Percentiles rank a stretch among this genome's conserved stretches.
Evolutionary conservation across 1,140 invertebrate species (phyloP).

Genomic region (Acromyrmex heyeri): DNA sequence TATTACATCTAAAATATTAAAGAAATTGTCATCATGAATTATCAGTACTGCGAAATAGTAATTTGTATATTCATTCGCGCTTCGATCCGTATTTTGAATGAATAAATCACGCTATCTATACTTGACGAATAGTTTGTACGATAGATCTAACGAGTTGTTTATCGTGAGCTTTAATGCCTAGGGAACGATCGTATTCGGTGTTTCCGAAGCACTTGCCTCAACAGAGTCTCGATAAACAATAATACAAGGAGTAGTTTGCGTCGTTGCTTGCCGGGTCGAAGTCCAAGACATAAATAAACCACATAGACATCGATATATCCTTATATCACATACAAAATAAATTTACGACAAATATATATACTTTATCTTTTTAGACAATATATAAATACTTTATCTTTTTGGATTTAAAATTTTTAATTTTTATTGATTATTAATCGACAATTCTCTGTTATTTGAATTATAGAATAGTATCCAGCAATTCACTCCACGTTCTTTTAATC

Average conservation of each 20-base stretch:
- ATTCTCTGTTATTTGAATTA: background rate
- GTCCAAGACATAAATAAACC: background rate
- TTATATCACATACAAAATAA: background rate
- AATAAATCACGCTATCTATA: background rate
- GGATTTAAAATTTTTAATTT: background rate
- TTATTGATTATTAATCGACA: background rate
- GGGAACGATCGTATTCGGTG: background rate
- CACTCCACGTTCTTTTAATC: background rate
- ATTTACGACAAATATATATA: background rate
- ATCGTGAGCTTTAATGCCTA: background rate
- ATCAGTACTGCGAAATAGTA: background rate
- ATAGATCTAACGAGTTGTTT: conserved; percentile 20
- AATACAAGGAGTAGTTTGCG: background rate
- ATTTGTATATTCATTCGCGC: background rate
- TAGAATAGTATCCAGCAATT: background rate
- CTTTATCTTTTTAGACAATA: background rate
- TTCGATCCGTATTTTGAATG: background rate
- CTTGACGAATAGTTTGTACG: background rate
- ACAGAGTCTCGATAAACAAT: conserved; percentile 1
- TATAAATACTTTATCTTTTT: background rate
- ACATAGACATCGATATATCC: no score
- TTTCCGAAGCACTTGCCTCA: background rate
- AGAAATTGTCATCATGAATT: background rate
- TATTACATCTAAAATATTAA: background rate
- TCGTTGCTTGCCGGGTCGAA: background rate